Evolutionary conservation across 2,888 invertebrate genomes (phyloP), one percentile per base, ranked within the genome.

Genomic region (Chloroclysta siterata): DNA sequence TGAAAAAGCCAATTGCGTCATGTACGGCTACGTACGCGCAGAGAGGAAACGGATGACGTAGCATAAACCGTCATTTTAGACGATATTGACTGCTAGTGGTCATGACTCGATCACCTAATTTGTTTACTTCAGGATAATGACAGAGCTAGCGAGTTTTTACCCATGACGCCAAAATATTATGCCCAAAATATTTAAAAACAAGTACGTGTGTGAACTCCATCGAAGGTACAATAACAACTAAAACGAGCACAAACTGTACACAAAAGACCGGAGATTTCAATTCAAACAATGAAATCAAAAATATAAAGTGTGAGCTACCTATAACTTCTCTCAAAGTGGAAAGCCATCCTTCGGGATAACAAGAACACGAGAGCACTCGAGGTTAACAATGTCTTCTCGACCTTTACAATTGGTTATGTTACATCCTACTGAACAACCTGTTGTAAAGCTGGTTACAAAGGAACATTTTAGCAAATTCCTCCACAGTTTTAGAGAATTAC

Each of bases 1-100:
- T 92, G 92, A 92, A 92, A 92, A 91, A 90, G 89, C 89, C 90
- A 90, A 90, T 91, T 92, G 92, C 92, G 92, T 92, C 92, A 91
- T 89, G 86, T 89, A 87, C 89, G 81, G 84, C 91, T 89, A 90
- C 91, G 88, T 90, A 91, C 90, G 87, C 81, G 84, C 82, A 75
- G 86, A 86, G 88, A 90, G 89, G 90, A 89, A 90, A 79, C 89
- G 83, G 79, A 83, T 91, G 91, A 91, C 92, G 92, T 91, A 83
- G 82, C 70, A 74, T 68, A 74, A 82, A 76, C 88, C 90, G 90
- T 91, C 91, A 90, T 85, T 87, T 84, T 85, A 79, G 84, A 84
- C 85, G 84, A 77, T 84, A 77, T 80, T 80, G 80, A 79, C 80
- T 77, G 79, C 72, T 79, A 39, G 47, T 76, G 80, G 77, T 79